These are phyloP conservation scores for Megalops cyprinoides DNA, from an alignment of 2,797 vertebrate species.

Conservation along the genomic window DNA sequence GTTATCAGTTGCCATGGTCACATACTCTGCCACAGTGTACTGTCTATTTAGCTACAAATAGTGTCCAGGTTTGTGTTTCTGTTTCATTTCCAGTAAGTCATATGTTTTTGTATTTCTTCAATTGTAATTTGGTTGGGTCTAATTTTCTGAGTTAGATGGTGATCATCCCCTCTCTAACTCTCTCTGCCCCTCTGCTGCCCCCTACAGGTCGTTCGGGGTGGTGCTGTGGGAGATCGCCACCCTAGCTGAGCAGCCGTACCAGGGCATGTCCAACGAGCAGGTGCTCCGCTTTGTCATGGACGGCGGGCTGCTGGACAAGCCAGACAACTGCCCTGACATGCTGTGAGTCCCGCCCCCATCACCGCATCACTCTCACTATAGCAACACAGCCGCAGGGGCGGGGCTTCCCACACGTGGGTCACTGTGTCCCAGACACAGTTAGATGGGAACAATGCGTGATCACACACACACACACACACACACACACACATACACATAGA, in stretches of 20 bases:
- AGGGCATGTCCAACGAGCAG: conserved; percentile 98
- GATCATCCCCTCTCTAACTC: background rate
- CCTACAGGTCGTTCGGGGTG: conserved; percentile 86
- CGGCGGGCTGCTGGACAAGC: conserved; percentile 95
- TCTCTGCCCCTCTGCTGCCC: conserved; percentile 32
- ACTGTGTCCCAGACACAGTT: background rate
- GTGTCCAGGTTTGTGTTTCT: background rate
- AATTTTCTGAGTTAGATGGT: background rate
- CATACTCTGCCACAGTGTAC: too few species aligned
- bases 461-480: too few species aligned
- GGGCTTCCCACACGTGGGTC: background rate
- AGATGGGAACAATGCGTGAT: background rate
- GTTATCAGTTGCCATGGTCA: too few species aligned
- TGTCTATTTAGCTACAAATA: conserved; percentile 48
- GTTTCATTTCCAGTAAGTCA: too few species aligned
- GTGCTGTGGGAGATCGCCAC: conserved; percentile 98
- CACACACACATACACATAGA: background rate
- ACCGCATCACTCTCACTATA: background rate
- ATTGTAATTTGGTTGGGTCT: background rate
- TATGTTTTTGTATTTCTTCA: too few species aligned
- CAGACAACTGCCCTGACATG: conserved; percentile 97
- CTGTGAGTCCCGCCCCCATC: conserved; percentile 74
- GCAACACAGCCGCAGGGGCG: background rate
- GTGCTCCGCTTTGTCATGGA: conserved; percentile 99
- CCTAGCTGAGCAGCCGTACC: conserved; percentile 94